Base-by-base conservation (phyloP, 2,113 vertebrate species). In the Marmota flaviventris region DNA sequence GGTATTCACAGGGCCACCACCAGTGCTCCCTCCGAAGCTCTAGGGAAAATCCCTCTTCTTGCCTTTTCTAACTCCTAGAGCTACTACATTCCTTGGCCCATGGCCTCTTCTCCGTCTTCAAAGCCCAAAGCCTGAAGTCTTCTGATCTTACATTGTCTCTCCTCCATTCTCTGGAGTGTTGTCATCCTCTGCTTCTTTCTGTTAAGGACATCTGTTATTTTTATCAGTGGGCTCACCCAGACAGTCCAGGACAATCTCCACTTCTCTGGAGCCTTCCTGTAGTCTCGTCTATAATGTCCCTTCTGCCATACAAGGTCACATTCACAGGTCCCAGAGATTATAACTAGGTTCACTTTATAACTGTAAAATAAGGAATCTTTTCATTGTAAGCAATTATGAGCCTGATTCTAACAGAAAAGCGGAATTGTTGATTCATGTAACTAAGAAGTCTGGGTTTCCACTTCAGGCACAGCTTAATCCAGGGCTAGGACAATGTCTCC, bases 401-500 rank as follows among this genome's bases (percentile, higher is more conserved):
- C 45, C 20, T 27, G 45, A 67, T 32, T 85, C 42, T 72, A 37
- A 69, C 37, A 75, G 3, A 18, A 88, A 67, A 48, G 18, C 45
- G 51, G 53, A 94, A 78, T 13, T 73, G 17, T 75, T 86, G 63
- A 58, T 9, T 73, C 20, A 11, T 51, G n/a, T 70, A 29, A 86
- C 37, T 27, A 51, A 51, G 53, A 93, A 39, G 34, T 81, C 73
- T 48, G 61, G 72, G 22, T 7, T 0, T 67, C 53, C 20, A 20
- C 81, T 89, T 90, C 81, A 90, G 81, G 48, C 53, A 58, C 90
- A 85, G 73, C 56, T 93, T 82, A 67, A 82, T 8, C 34, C 85
- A 90, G 75, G 73, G 10, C 42, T 85, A 18, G 16, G 67, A 25
- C 39, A 76, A 4, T 58, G 32, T 79, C 61, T 27, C 18, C 84